Base-by-base conservation (phyloP, 2,888 invertebrate genomes). In the Criorhina ranunculi region DNA sequence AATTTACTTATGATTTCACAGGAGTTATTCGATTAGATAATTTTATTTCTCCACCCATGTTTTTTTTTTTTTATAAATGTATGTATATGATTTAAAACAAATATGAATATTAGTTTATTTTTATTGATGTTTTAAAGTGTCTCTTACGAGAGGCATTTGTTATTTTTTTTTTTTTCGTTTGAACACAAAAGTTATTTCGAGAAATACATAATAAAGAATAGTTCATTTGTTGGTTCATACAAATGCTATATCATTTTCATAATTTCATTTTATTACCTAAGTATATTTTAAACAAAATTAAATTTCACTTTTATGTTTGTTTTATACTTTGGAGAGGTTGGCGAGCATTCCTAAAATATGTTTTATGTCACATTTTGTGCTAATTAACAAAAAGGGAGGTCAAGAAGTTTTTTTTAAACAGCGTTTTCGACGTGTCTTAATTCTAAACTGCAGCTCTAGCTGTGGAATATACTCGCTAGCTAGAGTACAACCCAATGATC, bases 41-140 rank as follows among this genome's bases (percentile, higher is more conserved):
- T 87, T 86, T 87, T 87, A 88, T 87, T 87, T 88, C 88, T 88
- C 88, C 88, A 88, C 88, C 88, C 88, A 88, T 86, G 69, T 86
- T 87, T 60, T 80, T 82, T 82, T 76, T 86, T n/a, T n/a, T n/a
- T n/a, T n/a, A n/a, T n/a, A n/a, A n/a, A 53, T 69, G 35, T 78
- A 66, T 70, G 31, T 75, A 53, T 75, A 75, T 79, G 33, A 49
- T 42, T 62, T 85, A 51, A 76, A 46, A 69, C 11, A 35, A 24
- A 78, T 73, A 55, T 37, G 15, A 29, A 15, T 55, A 62, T 64
- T 55, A 70, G 44, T 51, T 83, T 77, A 87, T 90, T 87, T 87
- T 88, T 88, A 73, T 49, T 51, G 55, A 57, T 53, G 33, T 66
- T 64, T 53, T 44, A 51, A 33, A 46, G 29, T 35, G 33, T 17